Conservation (phyloP, 2,888 invertebrate genomes). For the Antitype chi region DNA sequence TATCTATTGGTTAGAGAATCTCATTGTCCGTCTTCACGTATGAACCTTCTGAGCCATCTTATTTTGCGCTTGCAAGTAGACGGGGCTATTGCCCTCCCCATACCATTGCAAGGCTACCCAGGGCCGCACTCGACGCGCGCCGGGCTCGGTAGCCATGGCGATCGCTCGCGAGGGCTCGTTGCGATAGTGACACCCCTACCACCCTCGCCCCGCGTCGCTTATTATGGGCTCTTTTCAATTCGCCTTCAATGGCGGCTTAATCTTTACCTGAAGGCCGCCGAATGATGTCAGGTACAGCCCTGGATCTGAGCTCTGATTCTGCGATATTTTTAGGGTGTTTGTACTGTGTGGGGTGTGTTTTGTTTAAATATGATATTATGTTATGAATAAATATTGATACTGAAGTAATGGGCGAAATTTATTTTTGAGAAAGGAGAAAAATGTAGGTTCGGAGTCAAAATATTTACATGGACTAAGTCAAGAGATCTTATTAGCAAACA, state of each 20-base stretch:
- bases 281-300: slow-evolving; percentile 74
- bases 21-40: neutral
- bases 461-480: neutral
- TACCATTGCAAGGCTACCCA: slow-evolving; percentile 91
- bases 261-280: slow-evolving; percentile 85
- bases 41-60: slow-evolving; percentile 68
- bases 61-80: slow-evolving; percentile 75
- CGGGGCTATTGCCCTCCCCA: slow-evolving; percentile 91
- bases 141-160: slow-evolving; percentile 84
- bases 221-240: slow-evolving; percentile 86
- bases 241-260: slow-evolving; percentile 85
- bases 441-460: neutral
- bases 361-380: slow-evolving; percentile 27
- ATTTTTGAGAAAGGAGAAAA: neutral
- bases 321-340: slow-evolving; percentile 64
- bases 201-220: slow-evolving; percentile 76
- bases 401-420: slow-evolving; percentile 7
- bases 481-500: neutral
- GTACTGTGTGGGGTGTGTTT: slow-evolving; percentile 42
- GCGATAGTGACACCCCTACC: slow-evolving; percentile 85
- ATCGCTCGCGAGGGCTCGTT: slow-evolving; percentile 84
- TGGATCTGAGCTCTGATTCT: slow-evolving; percentile 68
- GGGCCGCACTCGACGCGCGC: slow-evolving; percentile 85
- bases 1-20: neutral
- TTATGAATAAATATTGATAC: slow-evolving; percentile 21